Evolutionary conservation across 2,797 vertebrate genomes (phyloP).

Genomic region (Gallinago solitaria): DNA sequence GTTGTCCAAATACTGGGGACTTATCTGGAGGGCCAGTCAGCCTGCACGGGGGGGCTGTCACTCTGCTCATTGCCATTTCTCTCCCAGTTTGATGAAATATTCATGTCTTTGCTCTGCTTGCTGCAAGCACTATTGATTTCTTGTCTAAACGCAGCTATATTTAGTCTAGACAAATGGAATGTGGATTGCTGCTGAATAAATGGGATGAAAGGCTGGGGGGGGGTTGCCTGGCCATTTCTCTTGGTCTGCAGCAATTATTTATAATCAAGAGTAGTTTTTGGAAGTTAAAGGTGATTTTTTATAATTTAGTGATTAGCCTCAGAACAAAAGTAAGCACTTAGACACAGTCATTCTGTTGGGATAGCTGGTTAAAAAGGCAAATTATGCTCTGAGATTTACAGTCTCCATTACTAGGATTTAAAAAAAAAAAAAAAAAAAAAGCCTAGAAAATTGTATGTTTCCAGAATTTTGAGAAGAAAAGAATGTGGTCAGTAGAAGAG

Average conservation of each 20-base stretch:
- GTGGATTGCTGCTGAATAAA: constrained; percentile 84
- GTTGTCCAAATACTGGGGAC: constrained; percentile 73
- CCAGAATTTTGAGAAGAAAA: constrained; percentile 32
- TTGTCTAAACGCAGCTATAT: constrained; percentile 90
- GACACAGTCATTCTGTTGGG: constrained; percentile 65
- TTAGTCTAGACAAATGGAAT: constrained; percentile 90
- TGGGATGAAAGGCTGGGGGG: constrained; percentile 77
- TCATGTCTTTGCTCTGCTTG: constrained; percentile 83
- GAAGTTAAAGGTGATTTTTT: constrained; percentile 85
- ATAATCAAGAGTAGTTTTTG: constrained; percentile 87
- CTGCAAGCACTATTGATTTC: constrained; percentile 90
- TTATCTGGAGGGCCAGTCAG: constrained; percentile 73
- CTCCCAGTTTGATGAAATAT: constrained; percentile 82
- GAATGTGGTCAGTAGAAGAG: not conserved
- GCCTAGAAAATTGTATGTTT: not conserved
- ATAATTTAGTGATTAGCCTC: constrained; percentile 79
- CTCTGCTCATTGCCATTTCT: constrained; percentile 80
- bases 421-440: not conserved
- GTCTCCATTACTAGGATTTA: constrained; percentile 10
- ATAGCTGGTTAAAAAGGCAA: constrained; percentile 66
- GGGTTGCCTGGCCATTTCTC: constrained; percentile 82
- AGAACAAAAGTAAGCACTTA: constrained; percentile 78
- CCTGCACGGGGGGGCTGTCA: constrained; percentile 68
- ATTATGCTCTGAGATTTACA: constrained; percentile 63
- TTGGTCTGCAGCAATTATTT: constrained; percentile 86